phyloP scores from a whole-genome alignment of 1,140 invertebrate species.

The Drosophila yakuba region DNA sequence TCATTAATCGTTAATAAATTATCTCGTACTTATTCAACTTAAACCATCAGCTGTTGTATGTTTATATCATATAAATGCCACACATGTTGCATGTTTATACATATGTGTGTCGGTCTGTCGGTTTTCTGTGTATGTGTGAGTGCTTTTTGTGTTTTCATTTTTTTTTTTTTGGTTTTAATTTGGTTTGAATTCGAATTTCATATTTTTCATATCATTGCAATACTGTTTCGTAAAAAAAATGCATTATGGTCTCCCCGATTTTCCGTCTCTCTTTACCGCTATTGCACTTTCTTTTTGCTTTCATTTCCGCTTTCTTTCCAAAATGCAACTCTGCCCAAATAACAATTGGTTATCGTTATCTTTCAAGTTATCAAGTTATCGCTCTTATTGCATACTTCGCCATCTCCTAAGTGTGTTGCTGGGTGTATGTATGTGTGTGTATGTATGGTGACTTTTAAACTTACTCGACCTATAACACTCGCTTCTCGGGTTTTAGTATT shows the following conservation, averaged over 20 bases:
- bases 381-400: conserved; percentile 8
- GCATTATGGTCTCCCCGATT: conserved; percentile 31
- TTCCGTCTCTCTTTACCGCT: conserved; percentile 3
- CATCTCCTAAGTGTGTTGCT: background rate
- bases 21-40: conserved; percentile 77
- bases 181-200: conserved; percentile 21
- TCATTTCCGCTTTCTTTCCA: conserved; percentile 6
- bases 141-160: conserved; percentile 21
- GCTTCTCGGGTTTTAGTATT: conserved; percentile 35
- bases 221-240: conserved; percentile 63
- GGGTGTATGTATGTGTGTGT: conserved; percentile 10
- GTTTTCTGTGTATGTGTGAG: conserved; percentile 36
- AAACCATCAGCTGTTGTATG: conserved; percentile 62
- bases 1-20: conserved; percentile 77
- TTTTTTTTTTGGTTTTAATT: conserved; percentile 23
- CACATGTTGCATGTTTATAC: conserved; percentile 47
- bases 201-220: conserved; percentile 43
- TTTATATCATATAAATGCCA: conserved; percentile 77
- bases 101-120: conserved; percentile 46
- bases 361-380: conserved; percentile 19
- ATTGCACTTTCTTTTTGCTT: conserved; percentile 15
- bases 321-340: conserved; percentile 9
- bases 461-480: conserved; percentile 40
- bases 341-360: conserved; percentile 20
- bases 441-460: conserved; percentile 16